Evolutionary conservation across 2,888 invertebrate genomes (phyloP).

Genomic region (Ophion slaviceki): DNA sequence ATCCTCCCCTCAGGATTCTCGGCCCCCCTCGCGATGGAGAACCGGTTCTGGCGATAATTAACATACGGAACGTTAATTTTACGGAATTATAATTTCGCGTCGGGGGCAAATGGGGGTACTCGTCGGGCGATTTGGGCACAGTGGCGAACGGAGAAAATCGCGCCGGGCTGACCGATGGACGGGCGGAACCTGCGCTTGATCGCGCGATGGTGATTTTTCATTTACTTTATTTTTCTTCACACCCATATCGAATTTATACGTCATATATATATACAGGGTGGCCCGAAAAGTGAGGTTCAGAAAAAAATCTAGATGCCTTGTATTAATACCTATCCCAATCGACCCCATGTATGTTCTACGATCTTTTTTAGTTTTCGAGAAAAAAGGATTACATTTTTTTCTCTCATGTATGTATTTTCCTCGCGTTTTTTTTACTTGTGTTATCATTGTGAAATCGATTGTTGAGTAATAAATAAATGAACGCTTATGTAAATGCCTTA

Average conservation of each 20-base stretch:
- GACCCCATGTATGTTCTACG: no score
- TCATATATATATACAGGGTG: no score
- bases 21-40: conserved; percentile 49
- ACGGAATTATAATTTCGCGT: conserved; percentile 81
- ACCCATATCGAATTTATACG: conserved; percentile 14
- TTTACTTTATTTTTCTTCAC: conserved; percentile 25
- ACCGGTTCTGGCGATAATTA: conserved; percentile 80
- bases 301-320: no score
- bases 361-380: no score
- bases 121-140: conserved; percentile 25
- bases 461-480: no score
- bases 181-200: conserved; percentile 70
- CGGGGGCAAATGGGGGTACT: conserved; percentile 62
- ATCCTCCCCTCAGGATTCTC: conserved; percentile 35
- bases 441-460: no score
- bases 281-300: no score
- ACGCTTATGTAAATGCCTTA: no score
- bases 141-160: conserved; percentile 43
- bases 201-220: conserved; percentile 6
- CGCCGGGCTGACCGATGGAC: conserved; percentile 57
- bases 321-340: no score
- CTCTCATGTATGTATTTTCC: conserved; percentile 3
- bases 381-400: neutral
- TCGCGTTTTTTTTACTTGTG: no score
- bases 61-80: conserved; percentile 81